A percentile compares a stretch with the other conserved stretches of the same genome.
Conservation (phyloP, 2,797 vertebrate genomes). For the Arrhamphus sclerolepis region DNA sequence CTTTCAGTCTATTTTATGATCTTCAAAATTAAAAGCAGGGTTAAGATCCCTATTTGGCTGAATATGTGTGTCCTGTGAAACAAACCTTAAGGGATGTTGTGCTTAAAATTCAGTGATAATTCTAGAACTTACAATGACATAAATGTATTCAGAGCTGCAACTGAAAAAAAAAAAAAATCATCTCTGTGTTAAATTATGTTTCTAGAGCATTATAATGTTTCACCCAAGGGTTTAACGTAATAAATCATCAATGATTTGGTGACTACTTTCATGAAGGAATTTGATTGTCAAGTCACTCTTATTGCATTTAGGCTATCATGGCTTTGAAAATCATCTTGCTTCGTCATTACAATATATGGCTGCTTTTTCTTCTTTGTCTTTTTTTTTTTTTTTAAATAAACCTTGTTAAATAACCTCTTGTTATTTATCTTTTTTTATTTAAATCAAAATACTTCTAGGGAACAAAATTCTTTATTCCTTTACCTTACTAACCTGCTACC, state of each 20-base stretch:
- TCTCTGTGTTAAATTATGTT: slow-evolving; percentile 47
- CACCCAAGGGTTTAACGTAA: slow-evolving; percentile 56
- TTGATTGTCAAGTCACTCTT: slow-evolving; percentile 39
- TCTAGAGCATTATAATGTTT: slow-evolving; percentile 55
- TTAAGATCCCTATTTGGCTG: slow-evolving; percentile 69
- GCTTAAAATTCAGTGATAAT: slow-evolving; percentile 56
- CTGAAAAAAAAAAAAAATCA: slow-evolving; percentile 50
- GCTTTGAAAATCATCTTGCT: slow-evolving; percentile 57
- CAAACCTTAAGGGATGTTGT: slow-evolving; percentile 40
- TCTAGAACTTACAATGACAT: slow-evolving; percentile 69
- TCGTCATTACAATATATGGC: slow-evolving; percentile 33
- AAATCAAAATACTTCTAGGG: slow-evolving; percentile 9
- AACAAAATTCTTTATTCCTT: not conserved
- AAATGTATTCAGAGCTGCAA: slow-evolving; percentile 85
- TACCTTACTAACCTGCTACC: slow-evolving; percentile 24
- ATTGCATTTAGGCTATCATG: slow-evolving; percentile 44
- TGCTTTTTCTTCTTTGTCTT: not conserved
- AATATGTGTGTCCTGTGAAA: slow-evolving; percentile 57
- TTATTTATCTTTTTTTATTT: slow-evolving; percentile 18
- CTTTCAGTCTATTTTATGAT: slow-evolving; percentile 81
- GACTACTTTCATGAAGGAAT: slow-evolving; percentile 50
- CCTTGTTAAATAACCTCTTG: slow-evolving; percentile 60
- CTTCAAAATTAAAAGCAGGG: slow-evolving; percentile 72
- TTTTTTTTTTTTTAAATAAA: too few species aligned
- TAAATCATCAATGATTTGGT: slow-evolving; percentile 65